Evolutionary conservation across 2,888 invertebrate genomes (phyloP).

Genomic region (Reticulitermes lucifugus): DNA sequence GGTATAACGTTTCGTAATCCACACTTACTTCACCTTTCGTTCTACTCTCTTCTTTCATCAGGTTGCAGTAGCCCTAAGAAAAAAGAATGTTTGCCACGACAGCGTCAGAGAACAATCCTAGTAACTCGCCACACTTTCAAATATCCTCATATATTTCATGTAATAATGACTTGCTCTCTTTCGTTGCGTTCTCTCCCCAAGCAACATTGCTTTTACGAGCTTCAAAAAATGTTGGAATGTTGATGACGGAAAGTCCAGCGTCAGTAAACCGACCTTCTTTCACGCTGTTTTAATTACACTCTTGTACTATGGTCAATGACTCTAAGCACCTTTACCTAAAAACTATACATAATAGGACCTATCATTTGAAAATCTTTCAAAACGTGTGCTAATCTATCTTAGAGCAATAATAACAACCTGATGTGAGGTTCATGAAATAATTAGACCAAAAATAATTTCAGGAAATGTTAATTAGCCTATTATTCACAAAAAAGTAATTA

Average conservation of each 20-base stretch:
- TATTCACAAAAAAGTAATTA: too few relatives aligned
- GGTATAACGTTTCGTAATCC: background rate
- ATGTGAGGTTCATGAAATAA: too few relatives aligned
- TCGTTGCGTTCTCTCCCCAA: background rate
- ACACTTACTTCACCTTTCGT: background rate
- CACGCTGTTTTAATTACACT: too few relatives aligned
- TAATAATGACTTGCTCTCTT: background rate
- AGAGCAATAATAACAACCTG: too few relatives aligned
- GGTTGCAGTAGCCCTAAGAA: background rate
- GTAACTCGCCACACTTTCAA: background rate
- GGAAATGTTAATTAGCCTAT: too few relatives aligned
- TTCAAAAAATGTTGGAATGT: background rate
- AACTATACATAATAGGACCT: too few relatives aligned
- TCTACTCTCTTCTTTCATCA: background rate
- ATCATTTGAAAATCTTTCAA: too few relatives aligned
- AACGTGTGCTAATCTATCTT: too few relatives aligned
- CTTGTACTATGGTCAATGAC: too few relatives aligned
- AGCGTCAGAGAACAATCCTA: background rate
- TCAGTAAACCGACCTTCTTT: too few relatives aligned
- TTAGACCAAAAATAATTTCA: too few relatives aligned
- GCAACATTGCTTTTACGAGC: background rate
- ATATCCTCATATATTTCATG: background rate
- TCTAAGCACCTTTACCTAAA: too few relatives aligned
- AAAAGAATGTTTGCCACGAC: conserved; percentile 6
- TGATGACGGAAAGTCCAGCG: background rate